Evolutionary conservation across 2,113 vertebrate genomes (phyloP), one percentile per base, ranked within the genome.

Genomic region (Microcebus tavaratra): DNA sequence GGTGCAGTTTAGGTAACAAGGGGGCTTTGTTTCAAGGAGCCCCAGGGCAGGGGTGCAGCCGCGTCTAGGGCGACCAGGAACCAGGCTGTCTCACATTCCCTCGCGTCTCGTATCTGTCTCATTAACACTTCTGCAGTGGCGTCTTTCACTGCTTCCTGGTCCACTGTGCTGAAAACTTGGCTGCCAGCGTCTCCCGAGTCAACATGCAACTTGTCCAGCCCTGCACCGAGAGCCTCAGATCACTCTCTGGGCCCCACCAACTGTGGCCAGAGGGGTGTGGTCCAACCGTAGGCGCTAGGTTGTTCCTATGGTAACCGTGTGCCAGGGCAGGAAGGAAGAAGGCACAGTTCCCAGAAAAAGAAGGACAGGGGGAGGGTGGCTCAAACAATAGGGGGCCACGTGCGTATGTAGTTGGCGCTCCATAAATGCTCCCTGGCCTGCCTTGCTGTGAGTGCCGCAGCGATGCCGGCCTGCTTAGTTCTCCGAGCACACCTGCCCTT

Each of bases 271-370:
- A 85, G 78, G 80, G 95, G 92, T 96, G 97, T 45, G 96, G 92
- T 72, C 79, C 90, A 80, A 6, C 31, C 11, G 6, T 61, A 86
- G 72, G 70, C 36, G 2, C 12, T 10, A 23, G 75, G 67, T 53
- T 84, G 96, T 96, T 97, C 31, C 96, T 78, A 95, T 94, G 76
- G 96, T 27, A 97, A 97, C 92, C 67, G 9, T 34, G 14, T 12
- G 45, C 45, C 6, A 10, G 9, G 67, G 61, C 36, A 57, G 61
- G 85, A 88, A 95, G 85, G 67, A 84, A 78, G 68, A 70, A 82
- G 67, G 55, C 72, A 39, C 61, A 36, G 67, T 86, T 91, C 73
- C 36, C 67, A n/a, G 76, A 63, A 85, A 73, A 81, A 86, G 31
- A 17, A 55, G 76, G 31, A 73, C 13, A 42, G 59, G 39, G 34